These are phyloP conservation scores for Augochlora pura DNA, from an alignment of 1,140 invertebrate species.

Conservation along the genomic window DNA sequence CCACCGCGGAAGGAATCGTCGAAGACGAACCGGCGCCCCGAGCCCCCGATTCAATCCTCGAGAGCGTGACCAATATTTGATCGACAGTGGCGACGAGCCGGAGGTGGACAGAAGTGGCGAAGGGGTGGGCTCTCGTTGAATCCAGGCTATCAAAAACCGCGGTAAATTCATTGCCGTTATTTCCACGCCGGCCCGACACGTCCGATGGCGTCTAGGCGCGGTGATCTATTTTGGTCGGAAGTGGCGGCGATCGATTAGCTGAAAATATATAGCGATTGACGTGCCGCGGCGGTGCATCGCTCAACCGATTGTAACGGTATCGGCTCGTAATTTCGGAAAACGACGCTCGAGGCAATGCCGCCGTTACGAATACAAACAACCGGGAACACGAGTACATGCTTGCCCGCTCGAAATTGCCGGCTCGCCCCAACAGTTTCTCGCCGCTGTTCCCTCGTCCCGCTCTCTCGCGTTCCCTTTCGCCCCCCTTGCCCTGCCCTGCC, in stretches of 20 bases:
- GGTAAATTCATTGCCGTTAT: constrained; percentile 46
- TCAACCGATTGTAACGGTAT: constrained; percentile 62
- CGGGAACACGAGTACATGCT: constrained; percentile 26
- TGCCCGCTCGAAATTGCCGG: constrained; percentile 48
- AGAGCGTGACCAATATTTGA: constrained; percentile 8
- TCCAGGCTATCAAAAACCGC: constrained; percentile 37
- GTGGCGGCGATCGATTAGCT: constrained; percentile 59
- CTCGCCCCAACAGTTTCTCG: background rate
- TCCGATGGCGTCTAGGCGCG: constrained; percentile 36
- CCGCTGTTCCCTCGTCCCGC: background rate
- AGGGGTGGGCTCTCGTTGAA: background rate
- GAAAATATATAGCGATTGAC: constrained; percentile 64
- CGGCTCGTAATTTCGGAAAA: constrained; percentile 64
- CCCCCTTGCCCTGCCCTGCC: background rate
- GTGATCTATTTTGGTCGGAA: constrained; percentile 55
- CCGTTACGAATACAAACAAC: constrained; percentile 59
- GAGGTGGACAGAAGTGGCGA: too few relatives aligned
- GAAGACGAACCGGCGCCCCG: background rate
- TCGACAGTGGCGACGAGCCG: background rate
- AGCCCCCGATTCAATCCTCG: background rate
- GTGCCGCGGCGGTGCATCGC: constrained; percentile 58
- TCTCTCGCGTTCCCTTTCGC: background rate
- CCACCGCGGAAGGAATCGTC: background rate
- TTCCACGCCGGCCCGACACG: constrained; percentile 13
- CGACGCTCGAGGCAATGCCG: constrained; percentile 51